phyloP scores from a whole-genome alignment of 2,888 invertebrate species.

The Mactromeris polynyma region DNA sequence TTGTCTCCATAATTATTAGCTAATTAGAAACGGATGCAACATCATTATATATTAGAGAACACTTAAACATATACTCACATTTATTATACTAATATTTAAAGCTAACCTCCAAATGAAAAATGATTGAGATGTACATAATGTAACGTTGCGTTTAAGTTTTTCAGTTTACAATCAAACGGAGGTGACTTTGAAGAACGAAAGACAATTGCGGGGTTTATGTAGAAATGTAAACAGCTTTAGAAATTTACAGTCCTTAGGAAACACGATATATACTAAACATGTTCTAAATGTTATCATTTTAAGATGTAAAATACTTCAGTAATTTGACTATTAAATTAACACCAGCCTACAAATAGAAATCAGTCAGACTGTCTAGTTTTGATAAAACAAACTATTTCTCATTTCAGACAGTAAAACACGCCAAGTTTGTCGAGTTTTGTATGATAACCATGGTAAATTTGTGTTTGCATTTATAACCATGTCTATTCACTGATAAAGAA shows the following conservation, averaged over 20 bases:
- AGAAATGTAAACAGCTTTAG: too few relatives aligned
- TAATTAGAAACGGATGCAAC: conserved; percentile 8
- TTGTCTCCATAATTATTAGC: neutral
- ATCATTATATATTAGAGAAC: neutral
- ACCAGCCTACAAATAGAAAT: neutral
- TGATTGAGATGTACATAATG: neutral
- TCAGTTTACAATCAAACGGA: too few relatives aligned
- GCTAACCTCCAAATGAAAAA: neutral
- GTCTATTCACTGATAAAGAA: neutral
- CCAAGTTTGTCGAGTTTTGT: neutral
- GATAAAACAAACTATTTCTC: neutral
- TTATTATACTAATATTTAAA: neutral
- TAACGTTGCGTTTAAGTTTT: too few relatives aligned
- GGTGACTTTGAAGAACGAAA: neutral
- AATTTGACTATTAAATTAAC: too few relatives aligned
- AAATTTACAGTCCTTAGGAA: too few relatives aligned
- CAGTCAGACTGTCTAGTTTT: neutral
- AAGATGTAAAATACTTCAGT: neutral
- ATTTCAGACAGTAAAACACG: neutral
- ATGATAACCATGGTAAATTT: neutral
- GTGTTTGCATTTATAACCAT: neutral
- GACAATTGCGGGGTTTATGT: neutral
- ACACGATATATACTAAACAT: too few relatives aligned
- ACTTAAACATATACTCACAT: neutral
- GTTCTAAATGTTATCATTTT: neutral